Percentiles rank a stretch among this genome's conserved stretches.
Conservation (phyloP, 2,888 invertebrate genomes). For the Amphipoea oculea region DNA sequence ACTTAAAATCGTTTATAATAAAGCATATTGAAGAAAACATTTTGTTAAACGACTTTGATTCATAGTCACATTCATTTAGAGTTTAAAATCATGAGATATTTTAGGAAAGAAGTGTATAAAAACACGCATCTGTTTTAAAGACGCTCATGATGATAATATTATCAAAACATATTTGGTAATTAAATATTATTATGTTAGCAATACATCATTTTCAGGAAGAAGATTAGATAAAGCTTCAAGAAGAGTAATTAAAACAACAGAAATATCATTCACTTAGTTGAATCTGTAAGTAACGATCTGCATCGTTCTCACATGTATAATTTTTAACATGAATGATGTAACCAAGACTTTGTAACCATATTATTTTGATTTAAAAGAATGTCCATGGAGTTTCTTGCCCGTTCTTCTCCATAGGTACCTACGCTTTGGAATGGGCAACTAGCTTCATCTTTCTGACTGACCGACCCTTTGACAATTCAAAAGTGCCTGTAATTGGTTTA, state of each 20-base stretch:
- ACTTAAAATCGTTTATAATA: constrained; percentile 37
- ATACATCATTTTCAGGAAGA: constrained; percentile 51
- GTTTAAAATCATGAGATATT: constrained; percentile 2
- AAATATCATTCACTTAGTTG: not conserved
- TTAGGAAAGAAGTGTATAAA: not conserved
- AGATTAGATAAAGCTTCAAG: constrained; percentile 32
- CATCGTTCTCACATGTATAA: too few species aligned
- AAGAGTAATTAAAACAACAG: constrained; percentile 4
- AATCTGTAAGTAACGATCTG: not conserved
- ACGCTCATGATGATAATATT: constrained; percentile 55
- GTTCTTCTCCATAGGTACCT: too few species aligned
- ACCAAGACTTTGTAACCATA: too few species aligned
- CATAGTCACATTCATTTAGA: accelerated
- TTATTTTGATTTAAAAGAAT: too few species aligned
- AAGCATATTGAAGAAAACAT: too few species aligned
- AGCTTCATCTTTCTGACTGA: too few species aligned
- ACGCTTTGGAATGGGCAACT: too few species aligned
- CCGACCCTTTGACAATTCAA: too few species aligned
- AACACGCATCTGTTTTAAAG: constrained; percentile 58
- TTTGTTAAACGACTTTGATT: constrained; percentile 10
- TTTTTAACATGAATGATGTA: too few species aligned
- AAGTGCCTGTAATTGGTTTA: too few species aligned
- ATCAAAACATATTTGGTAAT: constrained; percentile 52
- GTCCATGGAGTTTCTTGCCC: too few species aligned
- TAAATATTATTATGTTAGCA: constrained; percentile 52